These are phyloP conservation scores for Hippocampus kuda DNA, from an alignment of 2,797 vertebrate species.

Conservation along the genomic window DNA sequence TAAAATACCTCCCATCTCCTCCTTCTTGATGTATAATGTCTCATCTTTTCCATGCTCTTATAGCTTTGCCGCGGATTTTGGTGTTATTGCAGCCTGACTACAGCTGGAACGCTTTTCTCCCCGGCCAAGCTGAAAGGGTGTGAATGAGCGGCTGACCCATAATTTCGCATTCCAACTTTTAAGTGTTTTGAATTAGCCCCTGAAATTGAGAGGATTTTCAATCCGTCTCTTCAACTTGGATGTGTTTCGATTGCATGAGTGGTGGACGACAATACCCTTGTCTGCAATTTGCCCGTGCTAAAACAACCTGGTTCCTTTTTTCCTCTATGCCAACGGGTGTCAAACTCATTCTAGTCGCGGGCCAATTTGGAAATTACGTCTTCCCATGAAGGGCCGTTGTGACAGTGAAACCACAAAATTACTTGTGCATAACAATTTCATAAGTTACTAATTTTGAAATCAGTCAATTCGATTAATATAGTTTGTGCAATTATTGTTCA, in stretches of 20 bases:
- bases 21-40: constrained; percentile 31
- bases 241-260: constrained; percentile 14
- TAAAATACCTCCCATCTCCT: constrained; percentile 38
- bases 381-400: too few relatives aligned
- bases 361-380: too few relatives aligned
- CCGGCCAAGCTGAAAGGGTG: constrained; percentile 39
- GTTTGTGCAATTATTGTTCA: too few relatives aligned
- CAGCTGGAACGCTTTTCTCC: constrained; percentile 55
- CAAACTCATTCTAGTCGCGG: too few relatives aligned
- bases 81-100: constrained; percentile 44
- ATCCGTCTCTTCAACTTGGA: constrained; percentile 34
- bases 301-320: constrained; percentile 1
- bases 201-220: constrained; percentile 34
- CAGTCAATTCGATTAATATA: too few relatives aligned
- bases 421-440: too few relatives aligned
- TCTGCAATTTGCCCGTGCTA: not conserved
- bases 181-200: constrained; percentile 49
- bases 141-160: constrained; percentile 50
- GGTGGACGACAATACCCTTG: not conserved
- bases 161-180: constrained; percentile 52
- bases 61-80: constrained; percentile 17
- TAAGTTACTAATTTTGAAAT: too few relatives aligned
- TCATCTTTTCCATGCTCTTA: constrained; percentile 49
- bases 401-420: too few relatives aligned
- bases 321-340: too few relatives aligned